Evolutionary conservation across 2,888 invertebrate genomes (phyloP), one percentile per base, ranked within the genome.

Genomic region (Agrilus mali): DNA sequence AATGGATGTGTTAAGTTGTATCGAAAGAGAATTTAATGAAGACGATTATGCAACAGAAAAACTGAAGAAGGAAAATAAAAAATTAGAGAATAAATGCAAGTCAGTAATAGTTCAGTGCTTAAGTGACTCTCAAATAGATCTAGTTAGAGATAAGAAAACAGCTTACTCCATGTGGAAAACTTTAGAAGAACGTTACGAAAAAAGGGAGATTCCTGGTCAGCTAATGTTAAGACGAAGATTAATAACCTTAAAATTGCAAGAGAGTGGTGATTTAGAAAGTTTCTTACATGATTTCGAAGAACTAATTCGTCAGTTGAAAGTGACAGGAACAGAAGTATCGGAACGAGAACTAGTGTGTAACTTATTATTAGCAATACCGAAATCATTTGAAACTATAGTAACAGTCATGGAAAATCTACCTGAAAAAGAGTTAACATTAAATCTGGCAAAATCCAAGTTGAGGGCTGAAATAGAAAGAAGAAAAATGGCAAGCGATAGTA

Each of bases 381-480:
- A 45, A 22, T 45, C 50, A 1, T 51, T 43, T 45, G 50, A 51
- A 33, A 51, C 48, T 14, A 43, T 52, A 7, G 45, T 47, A 3
- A 43, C 50, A 8, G 41, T 50, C 2, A 43, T 50, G 15, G 50
- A 49, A 44, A 50, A 50, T 41, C 39, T 48, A 36, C 27, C 35
- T 17, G 33, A 33, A 20, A 20, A 36, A 15, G 36, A 41, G 31
- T 10, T 13, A n/a, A 17, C 31, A 27, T 14, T 22, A 36, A 22
- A n/a, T n/a, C n/a, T n/a, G n/a, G n/a, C n/a, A n/a, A n/a, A n/a
- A n/a, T n/a, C n/a, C n/a, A n/a, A n/a, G n/a, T n/a, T n/a, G n/a
- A n/a, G n/a, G n/a, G n/a, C n/a, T n/a, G n/a, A n/a, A n/a, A n/a
- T n/a, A n/a, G n/a, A n/a, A n/a, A n/a, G n/a, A n/a, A n/a, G n/a